Conservation (phyloP, 2,113 vertebrate species). For the Symphodus melops region DNA sequence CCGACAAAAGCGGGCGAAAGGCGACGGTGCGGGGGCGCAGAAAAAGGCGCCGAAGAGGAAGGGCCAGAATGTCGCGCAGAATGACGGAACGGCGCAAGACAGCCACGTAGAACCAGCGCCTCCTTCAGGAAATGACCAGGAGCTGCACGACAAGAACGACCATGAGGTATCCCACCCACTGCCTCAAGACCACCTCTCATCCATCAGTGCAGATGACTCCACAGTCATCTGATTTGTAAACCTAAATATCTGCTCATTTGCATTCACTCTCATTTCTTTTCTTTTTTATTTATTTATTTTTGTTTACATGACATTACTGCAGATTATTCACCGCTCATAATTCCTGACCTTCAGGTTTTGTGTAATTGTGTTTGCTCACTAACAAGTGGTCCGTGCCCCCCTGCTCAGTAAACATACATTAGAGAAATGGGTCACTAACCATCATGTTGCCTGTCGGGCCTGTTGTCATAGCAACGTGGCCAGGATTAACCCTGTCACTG, state of each 20-base stretch:
- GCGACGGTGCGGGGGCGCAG: slow-evolving; percentile 71
- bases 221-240: not conserved
- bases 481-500: slow-evolving; percentile 56
- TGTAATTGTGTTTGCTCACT: slow-evolving; percentile 33
- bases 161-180: slow-evolving; percentile 64
- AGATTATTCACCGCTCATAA: slow-evolving; percentile 1
- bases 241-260: not conserved
- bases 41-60: slow-evolving; percentile 87
- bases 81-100: slow-evolving; percentile 73
- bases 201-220: not conserved
- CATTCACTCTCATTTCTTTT: not conserved
- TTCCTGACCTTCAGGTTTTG: slow-evolving; percentile 11
- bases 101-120: slow-evolving; percentile 57
- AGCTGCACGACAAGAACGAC: slow-evolving; percentile 37
- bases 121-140: slow-evolving; percentile 8
- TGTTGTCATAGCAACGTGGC: slow-evolving; percentile 78
- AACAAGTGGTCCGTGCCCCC: slow-evolving; percentile 43
- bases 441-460: slow-evolving; percentile 67
- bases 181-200: not conserved
- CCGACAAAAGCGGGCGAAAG: slow-evolving; percentile 83
- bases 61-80: slow-evolving; percentile 74
- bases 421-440: slow-evolving; percentile 80
- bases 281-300: not conserved
- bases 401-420: slow-evolving; percentile 60
- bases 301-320: not conserved